Evolutionary conservation across 2,888 invertebrate species (phyloP).

Genomic region (Bellardia bayeri): DNA sequence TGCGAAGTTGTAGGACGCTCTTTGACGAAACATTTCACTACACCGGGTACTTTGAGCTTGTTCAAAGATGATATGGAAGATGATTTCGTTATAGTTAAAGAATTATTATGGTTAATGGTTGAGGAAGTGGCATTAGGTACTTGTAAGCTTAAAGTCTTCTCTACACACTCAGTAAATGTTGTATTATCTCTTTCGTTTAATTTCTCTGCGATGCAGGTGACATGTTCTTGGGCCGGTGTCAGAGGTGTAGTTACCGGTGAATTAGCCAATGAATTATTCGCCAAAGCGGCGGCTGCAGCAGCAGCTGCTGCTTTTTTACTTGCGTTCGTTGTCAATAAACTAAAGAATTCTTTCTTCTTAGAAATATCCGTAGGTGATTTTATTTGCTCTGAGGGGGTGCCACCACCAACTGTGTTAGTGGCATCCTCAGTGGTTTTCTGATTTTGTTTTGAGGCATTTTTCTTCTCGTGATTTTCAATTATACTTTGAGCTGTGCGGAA

Average conservation of each 20-base stretch:
- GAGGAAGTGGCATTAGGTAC: slow-evolving; percentile 75
- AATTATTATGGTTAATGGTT: slow-evolving; percentile 17
- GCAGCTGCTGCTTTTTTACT: slow-evolving; percentile 82
- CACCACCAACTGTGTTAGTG: slow-evolving; percentile 30
- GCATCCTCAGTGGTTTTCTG: slow-evolving; percentile 57
- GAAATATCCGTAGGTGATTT: slow-evolving; percentile 83
- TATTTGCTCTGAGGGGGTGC: slow-evolving; percentile 74
- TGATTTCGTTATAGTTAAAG: slow-evolving; percentile 78
- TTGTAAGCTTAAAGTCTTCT: slow-evolving; percentile 78
- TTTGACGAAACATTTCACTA: slow-evolving; percentile 83
- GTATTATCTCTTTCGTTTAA: slow-evolving; percentile 52
- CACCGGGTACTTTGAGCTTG: slow-evolving; percentile 83
- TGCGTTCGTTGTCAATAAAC: slow-evolving; percentile 82
- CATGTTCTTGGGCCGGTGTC: slow-evolving; percentile 63
- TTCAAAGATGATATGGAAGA: slow-evolving; percentile 82
- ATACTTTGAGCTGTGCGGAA: slow-evolving; percentile 85
- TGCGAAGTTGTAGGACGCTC: slow-evolving; percentile 76
- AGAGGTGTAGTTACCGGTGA: slow-evolving; percentile 75
- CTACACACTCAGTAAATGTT: slow-evolving; percentile 49
- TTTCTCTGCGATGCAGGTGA: slow-evolving; percentile 67
- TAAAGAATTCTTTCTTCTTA: slow-evolving; percentile 84
- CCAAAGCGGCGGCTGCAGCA: slow-evolving; percentile 78
- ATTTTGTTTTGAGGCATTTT: slow-evolving; percentile 83
- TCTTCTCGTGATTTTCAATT: slow-evolving; percentile 84
- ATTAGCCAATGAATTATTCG: slow-evolving; percentile 73